phyloP scores from a whole-genome alignment of 2,113 vertebrate genomes.

The Zeus faber region DNA sequence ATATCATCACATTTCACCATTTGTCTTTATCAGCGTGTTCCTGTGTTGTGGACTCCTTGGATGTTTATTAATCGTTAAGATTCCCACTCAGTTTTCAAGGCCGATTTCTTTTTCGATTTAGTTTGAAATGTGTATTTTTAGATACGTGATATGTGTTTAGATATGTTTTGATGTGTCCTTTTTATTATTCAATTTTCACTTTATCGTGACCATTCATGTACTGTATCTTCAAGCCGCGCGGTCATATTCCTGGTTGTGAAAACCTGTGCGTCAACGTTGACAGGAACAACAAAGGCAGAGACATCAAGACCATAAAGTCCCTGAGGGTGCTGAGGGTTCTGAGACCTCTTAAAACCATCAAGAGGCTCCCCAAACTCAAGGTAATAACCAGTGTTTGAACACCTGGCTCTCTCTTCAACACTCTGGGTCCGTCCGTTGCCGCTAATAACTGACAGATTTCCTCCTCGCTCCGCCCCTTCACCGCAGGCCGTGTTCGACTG shows the following conservation, averaged over 20 bases:
- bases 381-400: conserved; percentile 65
- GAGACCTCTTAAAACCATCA: conserved; percentile 98
- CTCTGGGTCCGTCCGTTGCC: not conserved
- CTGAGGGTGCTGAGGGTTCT: conserved; percentile 93
- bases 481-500: conserved; percentile 88
- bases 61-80: no score
- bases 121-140: conserved; percentile 14
- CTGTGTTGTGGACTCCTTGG: conserved; percentile 1
- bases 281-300: conserved; percentile 96
- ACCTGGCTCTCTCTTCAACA: not conserved
- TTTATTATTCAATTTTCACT: not conserved
- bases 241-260: not conserved
- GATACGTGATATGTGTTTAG: no score
- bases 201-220: not conserved
- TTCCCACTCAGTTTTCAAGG: conserved; percentile 3
- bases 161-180: conserved; percentile 14
- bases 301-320: conserved; percentile 99
- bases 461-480: not conserved
- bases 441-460: conserved; percentile 16
- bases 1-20: conserved; percentile 6
- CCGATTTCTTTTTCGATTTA: conserved; percentile 17
- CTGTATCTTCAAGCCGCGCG: not conserved
- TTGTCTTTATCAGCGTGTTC: conserved; percentile 12
- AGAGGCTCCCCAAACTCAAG: conserved; percentile 97
- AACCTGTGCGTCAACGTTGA: conserved; percentile 34